Conservation (phyloP, 2,888 invertebrate species). For the Lasius platythorax region DNA sequence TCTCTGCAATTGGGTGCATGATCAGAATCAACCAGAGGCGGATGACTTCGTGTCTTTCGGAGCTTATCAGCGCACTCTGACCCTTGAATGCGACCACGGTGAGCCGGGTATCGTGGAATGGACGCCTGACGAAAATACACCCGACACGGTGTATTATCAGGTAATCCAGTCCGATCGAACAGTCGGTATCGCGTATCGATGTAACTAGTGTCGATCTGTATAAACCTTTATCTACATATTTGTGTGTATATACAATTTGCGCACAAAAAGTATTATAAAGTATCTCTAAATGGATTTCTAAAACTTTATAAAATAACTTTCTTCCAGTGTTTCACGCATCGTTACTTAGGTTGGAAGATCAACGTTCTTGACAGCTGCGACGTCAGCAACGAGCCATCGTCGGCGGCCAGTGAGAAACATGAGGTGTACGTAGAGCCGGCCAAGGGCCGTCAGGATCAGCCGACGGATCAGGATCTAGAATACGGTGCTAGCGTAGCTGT, state of each 20-base stretch:
- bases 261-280: not conserved
- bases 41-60: conserved; percentile 96
- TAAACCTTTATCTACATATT: not conserved
- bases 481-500: conserved; percentile 80
- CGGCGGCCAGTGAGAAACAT: conserved; percentile 87
- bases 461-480: conserved; percentile 82
- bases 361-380: conserved; percentile 95
- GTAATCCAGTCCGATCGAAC: conserved; percentile 84
- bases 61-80: conserved; percentile 94
- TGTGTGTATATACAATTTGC: not conserved
- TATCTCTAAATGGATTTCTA: not conserved
- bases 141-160: conserved; percentile 97
- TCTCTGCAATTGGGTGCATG: conserved; percentile 95
- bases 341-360: conserved; percentile 98
- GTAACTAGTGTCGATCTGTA: not conserved
- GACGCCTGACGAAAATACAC: conserved; percentile 95
- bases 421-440: conserved; percentile 87
- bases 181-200: not conserved
- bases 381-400: conserved; percentile 78
- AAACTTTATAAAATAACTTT: not conserved
- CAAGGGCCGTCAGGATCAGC: conserved; percentile 71
- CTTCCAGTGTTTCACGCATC: conserved; percentile 95
- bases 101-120: conserved; percentile 95
- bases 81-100: conserved; percentile 93
- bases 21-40: conserved; percentile 90